Base-by-base conservation (phyloP, 2,113 vertebrate genomes). In the Erpornis zantholeuca region DNA sequence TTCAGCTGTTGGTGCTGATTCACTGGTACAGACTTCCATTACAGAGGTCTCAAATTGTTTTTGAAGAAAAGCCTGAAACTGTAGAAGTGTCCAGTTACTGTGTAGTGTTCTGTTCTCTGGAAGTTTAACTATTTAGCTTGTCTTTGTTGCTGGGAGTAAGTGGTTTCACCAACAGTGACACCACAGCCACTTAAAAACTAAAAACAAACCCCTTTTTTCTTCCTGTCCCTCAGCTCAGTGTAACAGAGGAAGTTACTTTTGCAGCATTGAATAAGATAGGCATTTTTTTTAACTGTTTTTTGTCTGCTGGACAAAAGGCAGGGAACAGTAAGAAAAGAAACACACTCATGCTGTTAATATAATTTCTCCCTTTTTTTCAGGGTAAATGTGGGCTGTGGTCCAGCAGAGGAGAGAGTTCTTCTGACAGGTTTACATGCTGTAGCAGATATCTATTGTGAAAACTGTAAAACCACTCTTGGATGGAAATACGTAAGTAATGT, bases 391-490 rank as follows among this genome's bases (percentile, higher is more conserved):
- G 99, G 99, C 98, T 99, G 99, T 38, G 99, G 99, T 83, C 99
- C 99, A 36, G 99, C 99, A 2, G 99, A 99, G 97, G 99, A 99
- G 98, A 98, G 99, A 94, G 99, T 99, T 70, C 99, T 99, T 85
- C 98, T 99, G 95, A 99, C 99, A 15, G 99, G 99, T 97, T 98
- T 99, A 97, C 99, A 99, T 16, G 99, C 99, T 15, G 99, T 99
- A 85, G 99, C 99, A 21, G 99, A 99, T 96, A 99, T 99, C 98
- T 99, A 99, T 98, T 99, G 99, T 98, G 99, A 99, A 98, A 99
- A 99, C 98, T 99, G 99, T 98, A 99, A 99, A 98, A 99, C 99
- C 96, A 99, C 99, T 35, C 98, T 99, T 27, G 99, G 99, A 96
- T 99, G 99, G 99, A 99, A 99, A 99, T 99, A 99, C 1, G 99